Base-by-base conservation (phyloP, 1,140 invertebrate genomes). In the Zaprionus nigranus region DNA sequence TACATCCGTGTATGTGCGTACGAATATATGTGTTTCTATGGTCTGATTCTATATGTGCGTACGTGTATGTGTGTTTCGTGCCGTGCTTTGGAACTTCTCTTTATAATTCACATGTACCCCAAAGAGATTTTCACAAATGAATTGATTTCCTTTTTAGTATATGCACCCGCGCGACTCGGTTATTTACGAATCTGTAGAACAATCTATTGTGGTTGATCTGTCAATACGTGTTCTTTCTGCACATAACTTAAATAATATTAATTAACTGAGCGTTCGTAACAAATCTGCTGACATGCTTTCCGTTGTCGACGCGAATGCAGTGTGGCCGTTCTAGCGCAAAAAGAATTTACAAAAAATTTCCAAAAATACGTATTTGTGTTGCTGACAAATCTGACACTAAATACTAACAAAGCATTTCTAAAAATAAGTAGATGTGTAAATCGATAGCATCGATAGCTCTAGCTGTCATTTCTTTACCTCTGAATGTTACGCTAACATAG, bases 231-330 rank as follows among this genome's bases (percentile, higher is more conserved):
- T 63, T 63, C 26, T 46, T 49, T 58, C 53, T 62, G 58, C 49
- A 28, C 57, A 58, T 17, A 17, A 56, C 22, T 49, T 30, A 40
- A 43, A 49, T 57, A 58, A 15, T 53, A 70, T 63, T 70, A 70
- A 58, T 70, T 51, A 69, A 63, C 22, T 70, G 36, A 60, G 40
- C 43, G 53, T 40, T 67, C 72, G 72, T 75, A 70, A 74, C 36
- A 62, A 61, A 24, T 63, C 15, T 49, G 53, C 53, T 59, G 53
- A 67, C 70, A 73, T 67, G 70, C 62, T 56, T 67, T 60, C 30
- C 40, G 72, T 62, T 59, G 72, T 63, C 59, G 66, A 24, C 69
- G 28, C 59, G 59, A 70, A 34, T 75, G 38, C 66, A 75, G 43
- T 70, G 72, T 70, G 66, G 40, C 66, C 72, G 7, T 24, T 49